Base-by-base conservation (phyloP, 2,888 invertebrate genomes). In the Lomographa bimaculata region DNA sequence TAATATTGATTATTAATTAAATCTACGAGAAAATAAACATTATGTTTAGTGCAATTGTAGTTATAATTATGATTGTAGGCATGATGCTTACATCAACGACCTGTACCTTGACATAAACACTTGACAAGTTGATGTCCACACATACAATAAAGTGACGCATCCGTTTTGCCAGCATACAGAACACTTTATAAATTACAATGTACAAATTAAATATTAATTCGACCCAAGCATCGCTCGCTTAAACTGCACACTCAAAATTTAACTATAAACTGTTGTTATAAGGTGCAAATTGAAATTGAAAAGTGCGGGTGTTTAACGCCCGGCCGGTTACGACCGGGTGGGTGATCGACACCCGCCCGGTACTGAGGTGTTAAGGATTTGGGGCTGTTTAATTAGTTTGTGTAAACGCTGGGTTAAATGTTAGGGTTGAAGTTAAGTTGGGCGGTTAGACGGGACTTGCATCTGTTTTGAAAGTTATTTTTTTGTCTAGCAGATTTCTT, bases 201-300 rank as follows among this genome's bases (percentile, higher is more conserved):
- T 46, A 44, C 43, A 38, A 39, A 46, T 51, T 51, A 51, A 49
- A 51, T 46, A 49, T 46, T 49, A 43, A 51, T 44, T 43, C 40
- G 10, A 17, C 9, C 29, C 16, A 23, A 36, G 38, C 25, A 27
- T 28, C 24, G 9, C 29, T 24, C 7, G 36, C 8, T 25, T 7
- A 18, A 14, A 26, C 21, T 11, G 14, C 11, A 8, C 14, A 9
- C 5, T 33, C 27, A 18, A 40, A 32, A 23, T 28, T 40, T 7
- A 27, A 33, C 33, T 27, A 18, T 33, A 33, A 10, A 3, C 2
- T 7, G 2, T 6, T 0, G 28, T 14, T 4, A 23, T 23, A 40
- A 26, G 23, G 39, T 33, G 20, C 8, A 40, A 28, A 33, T 33
- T 40, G 23, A 9, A 26, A 28, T 24, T 17, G 23, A 5, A 4